Evolutionary conservation across 2,888 invertebrate species (phyloP).

Genomic region (Iphiclides podalirius): DNA sequence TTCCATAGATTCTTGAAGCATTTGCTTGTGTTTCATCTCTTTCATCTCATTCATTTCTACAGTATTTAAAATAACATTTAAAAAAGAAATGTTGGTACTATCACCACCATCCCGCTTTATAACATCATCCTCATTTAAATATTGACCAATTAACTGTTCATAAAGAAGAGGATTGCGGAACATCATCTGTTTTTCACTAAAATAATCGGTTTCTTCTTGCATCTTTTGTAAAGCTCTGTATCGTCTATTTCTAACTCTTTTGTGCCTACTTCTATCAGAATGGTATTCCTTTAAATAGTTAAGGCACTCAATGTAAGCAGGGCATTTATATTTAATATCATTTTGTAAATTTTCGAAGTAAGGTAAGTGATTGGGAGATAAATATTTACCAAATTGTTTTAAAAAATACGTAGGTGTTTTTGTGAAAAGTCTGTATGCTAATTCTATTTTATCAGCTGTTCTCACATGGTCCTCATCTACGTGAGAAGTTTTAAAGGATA

Average conservation of each 20-base stretch:
- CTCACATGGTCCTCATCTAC: conserved; percentile 87
- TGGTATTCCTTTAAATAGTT: conserved; percentile 80
- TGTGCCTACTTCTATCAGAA: conserved; percentile 69
- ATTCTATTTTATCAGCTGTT: conserved; percentile 83
- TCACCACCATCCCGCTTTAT: conserved; percentile 81
- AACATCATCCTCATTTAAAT: conserved; percentile 88
- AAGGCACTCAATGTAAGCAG: conserved; percentile 70
- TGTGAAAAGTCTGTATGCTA: conserved; percentile 82
- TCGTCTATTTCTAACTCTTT: conserved; percentile 87
- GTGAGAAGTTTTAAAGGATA: conserved; percentile 91
- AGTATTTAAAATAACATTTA: conserved; percentile 89
- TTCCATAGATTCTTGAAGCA: conserved; percentile 78
- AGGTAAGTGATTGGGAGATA: conserved; percentile 83
- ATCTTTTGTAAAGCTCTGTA: conserved; percentile 89
- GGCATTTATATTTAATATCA: conserved; percentile 75
- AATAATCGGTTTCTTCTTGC: conserved; percentile 86
- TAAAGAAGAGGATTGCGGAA: conserved; percentile 93
- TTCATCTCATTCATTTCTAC: conserved; percentile 87
- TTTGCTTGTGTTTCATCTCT: conserved; percentile 81
- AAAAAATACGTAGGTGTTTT: conserved; percentile 86
- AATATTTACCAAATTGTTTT: conserved; percentile 86
- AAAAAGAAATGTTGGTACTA: conserved; percentile 81
- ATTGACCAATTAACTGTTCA: conserved; percentile 93
- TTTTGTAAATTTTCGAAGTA: conserved; percentile 81
- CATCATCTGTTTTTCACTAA: conserved; percentile 96